Evolutionary conservation across 1,140 invertebrate genomes (phyloP).

Genomic region (Euura saliciscinereae): DNA sequence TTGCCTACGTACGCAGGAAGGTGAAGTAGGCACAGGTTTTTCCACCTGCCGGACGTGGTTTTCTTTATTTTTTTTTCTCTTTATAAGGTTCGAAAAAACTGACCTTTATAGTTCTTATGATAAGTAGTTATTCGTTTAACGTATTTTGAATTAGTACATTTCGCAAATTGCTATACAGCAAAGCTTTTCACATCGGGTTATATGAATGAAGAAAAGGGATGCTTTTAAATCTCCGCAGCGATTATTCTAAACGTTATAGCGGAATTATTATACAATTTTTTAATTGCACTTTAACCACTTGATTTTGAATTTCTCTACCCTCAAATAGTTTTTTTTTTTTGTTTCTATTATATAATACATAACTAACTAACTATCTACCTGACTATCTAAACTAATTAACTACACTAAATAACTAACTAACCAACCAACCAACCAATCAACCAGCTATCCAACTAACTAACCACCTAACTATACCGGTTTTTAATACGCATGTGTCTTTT

Average conservation of each 20-base stretch:
- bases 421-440: background rate
- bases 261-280: slow-evolving; percentile 5
- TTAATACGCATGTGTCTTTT: background rate
- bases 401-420: background rate
- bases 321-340: background rate
- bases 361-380: background rate
- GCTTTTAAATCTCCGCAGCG: no score
- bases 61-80: no score
- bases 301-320: background rate
- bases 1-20: no score
- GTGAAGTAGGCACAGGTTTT: no score
- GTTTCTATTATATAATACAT: slow-evolving; percentile 7
- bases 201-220: no score
- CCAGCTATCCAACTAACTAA: background rate
- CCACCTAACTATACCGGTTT: background rate
- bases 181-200: no score
- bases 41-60: no score
- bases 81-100: no score
- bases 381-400: background rate
- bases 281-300: background rate
- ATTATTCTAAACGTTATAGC: background rate
- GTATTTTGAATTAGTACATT: no score
- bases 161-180: no score
- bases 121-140: no score
- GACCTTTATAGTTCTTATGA: no score